Conservation (phyloP, 2,888 invertebrate species). For the Lasioglossum leucozonium region DNA sequence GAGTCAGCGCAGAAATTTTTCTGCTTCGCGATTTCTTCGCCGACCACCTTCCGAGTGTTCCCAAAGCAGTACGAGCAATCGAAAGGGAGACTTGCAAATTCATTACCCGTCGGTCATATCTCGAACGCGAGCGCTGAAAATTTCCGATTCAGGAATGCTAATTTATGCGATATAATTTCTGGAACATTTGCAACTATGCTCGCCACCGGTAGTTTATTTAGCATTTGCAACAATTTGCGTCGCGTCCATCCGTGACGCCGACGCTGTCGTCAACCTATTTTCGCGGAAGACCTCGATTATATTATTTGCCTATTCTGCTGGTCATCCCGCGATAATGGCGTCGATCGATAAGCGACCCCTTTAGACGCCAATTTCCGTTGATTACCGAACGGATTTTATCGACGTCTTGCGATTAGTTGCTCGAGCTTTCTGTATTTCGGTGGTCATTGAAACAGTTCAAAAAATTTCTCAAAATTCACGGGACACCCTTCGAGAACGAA, state of each 20-base stretch:
- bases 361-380: background rate
- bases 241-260: background rate
- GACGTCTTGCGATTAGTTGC: too few species aligned
- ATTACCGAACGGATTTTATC: background rate
- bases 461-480: too few species aligned
- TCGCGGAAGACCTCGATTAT: slow-evolving; percentile 22
- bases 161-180: background rate
- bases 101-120: background rate
- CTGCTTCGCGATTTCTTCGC: slow-evolving; percentile 10
- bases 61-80: background rate
- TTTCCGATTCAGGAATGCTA: background rate
- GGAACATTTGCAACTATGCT: background rate
- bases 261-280: slow-evolving; percentile 22
- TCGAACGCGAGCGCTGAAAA: background rate
- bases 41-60: background rate
- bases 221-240: background rate
- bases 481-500: too few species aligned
- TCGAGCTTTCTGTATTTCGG: too few species aligned
- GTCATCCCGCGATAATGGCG: background rate
- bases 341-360: background rate
- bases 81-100: background rate
- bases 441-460: too few species aligned
- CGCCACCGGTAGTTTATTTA: background rate
- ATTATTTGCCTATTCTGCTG: slow-evolving; percentile 12
- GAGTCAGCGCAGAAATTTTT: slow-evolving; percentile 15